Evolutionary conservation across 2,888 invertebrate genomes (phyloP).

Genomic region (Pterostichus madidus): DNA sequence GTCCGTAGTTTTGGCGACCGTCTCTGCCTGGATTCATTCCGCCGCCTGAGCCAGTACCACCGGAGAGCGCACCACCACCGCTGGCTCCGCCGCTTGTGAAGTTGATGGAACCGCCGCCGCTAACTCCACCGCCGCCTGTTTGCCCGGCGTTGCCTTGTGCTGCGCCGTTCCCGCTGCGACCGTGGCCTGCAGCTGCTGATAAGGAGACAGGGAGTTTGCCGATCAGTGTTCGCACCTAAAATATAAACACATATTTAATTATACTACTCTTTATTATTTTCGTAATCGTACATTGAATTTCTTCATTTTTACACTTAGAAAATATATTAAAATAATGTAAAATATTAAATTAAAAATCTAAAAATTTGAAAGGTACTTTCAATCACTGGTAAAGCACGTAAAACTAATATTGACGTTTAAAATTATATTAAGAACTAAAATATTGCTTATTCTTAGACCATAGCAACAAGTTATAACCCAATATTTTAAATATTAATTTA

Average conservation of each 20-base stretch:
- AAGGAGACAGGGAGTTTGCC: conserved; percentile 83
- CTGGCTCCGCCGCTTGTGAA: conserved; percentile 78
- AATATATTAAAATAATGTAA: neutral
- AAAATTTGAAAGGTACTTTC: neutral
- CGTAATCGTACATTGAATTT: neutral
- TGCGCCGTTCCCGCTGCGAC: conserved; percentile 81
- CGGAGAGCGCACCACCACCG: conserved; percentile 75
- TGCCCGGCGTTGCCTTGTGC: conserved; percentile 77
- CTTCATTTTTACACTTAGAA: neutral
- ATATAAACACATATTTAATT: conserved; percentile 15
- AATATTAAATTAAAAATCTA: neutral
- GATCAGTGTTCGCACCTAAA: conserved; percentile 76
- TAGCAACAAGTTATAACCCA: neutral
- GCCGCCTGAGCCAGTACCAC: conserved; percentile 84
- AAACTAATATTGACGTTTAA: neutral
- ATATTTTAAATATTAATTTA: no score
- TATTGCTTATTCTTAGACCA: neutral
- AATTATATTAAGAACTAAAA: neutral
- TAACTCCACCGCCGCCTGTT: conserved; percentile 73
- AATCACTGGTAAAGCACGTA: neutral
- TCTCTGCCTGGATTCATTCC: conserved; percentile 83
- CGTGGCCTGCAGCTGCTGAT: conserved; percentile 89
- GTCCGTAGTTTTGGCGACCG: conserved; percentile 91
- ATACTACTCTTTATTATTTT: neutral
- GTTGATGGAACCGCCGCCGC: conserved; percentile 80